Base-by-base conservation (phyloP, 1,140 invertebrate species). In the Stegodyphus dumicola region DNA sequence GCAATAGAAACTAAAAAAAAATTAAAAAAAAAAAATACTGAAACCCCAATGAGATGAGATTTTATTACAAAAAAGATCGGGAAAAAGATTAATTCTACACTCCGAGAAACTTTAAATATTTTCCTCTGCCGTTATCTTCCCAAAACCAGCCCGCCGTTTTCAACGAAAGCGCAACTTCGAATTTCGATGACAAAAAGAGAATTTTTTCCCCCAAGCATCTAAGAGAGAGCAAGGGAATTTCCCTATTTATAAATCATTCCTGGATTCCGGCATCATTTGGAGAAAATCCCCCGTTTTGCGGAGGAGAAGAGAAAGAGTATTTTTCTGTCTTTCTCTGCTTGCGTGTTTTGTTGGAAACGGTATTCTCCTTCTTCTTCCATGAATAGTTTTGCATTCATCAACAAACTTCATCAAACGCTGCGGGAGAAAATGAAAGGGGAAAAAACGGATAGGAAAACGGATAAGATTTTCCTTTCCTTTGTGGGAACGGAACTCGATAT, bases 311-410 rank as follows among this genome's bases (percentile, higher is more conserved):
- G 56, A 15, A 60, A 9, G 56, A 60, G 15, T 60, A 60, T 60
- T 60, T 15, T 60, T 60, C 56, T 60, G 9, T 60, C 56, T 48
- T 66, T 54, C 65, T 49, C 9, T 60, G 11, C 13, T 48, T 66
- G 75, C 75, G 56, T 53, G 77, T 54, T 54, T 66, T 18, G n/a
- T 33, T 79, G 18, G 77, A 70, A 70, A 79, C 70, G 33, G 77
- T 51, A 33, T 33, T 33, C 33, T 1, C 33, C 33, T 33, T 33
- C 33, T 33, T 33, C 67, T 81, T 74, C 79, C 54, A 81, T 81
- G 79, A 81, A 81, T 81, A 81, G 79, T 81, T 81, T 81, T 81
- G 70, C 79, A 81, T 81, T 81, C 79, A 66, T 81, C 79, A 74
- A 60, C 56, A 53, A 81, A 81, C 69, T 81, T 74, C 79, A 81